Conservation (phyloP, 2,888 invertebrate genomes). For the Pollenia amentaria region DNA sequence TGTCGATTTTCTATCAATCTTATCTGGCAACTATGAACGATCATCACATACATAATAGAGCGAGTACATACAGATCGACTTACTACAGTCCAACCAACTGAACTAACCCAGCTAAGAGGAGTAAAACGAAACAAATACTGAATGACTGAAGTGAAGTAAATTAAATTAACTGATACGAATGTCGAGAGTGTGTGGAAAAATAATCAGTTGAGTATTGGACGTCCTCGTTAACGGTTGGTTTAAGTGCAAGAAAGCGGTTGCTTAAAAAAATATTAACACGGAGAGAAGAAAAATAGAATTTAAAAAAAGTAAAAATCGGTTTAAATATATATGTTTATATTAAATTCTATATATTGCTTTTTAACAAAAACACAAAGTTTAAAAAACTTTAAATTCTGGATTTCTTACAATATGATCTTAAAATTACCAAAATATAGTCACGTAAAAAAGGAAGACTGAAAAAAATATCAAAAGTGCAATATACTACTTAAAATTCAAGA, state of each 20-base stretch:
- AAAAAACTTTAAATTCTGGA: constrained; percentile 28
- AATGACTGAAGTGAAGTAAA: constrained; percentile 40
- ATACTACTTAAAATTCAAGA: constrained; percentile 36
- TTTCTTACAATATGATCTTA: neutral
- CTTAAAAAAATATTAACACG: constrained; percentile 17
- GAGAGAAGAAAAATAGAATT: constrained; percentile 54
- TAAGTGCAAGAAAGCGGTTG: constrained; percentile 68
- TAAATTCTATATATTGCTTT: constrained; percentile 6
- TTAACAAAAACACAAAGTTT: constrained; percentile 23
- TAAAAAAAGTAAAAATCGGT: constrained; percentile 43
- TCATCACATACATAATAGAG: neutral
- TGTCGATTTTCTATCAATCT: too few relatives aligned
- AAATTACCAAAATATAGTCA: constrained; percentile 38
- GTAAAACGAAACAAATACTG: constrained; percentile 21
- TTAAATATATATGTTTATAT: neutral
- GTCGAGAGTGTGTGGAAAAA: constrained; percentile 49
- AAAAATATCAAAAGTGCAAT: constrained; percentile 52
- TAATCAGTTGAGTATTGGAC: constrained; percentile 82
- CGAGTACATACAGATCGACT: constrained; percentile 16
- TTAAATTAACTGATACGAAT: constrained; percentile 40
- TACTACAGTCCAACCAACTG: constrained; percentile 30
- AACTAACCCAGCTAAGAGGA: constrained; percentile 24
- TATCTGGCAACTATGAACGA: too few relatives aligned
- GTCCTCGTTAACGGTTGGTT: constrained; percentile 82
- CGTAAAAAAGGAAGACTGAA: neutral